Conservation (phyloP, 2,113 vertebrate species). For the Eptesicus fuscus region DNA sequence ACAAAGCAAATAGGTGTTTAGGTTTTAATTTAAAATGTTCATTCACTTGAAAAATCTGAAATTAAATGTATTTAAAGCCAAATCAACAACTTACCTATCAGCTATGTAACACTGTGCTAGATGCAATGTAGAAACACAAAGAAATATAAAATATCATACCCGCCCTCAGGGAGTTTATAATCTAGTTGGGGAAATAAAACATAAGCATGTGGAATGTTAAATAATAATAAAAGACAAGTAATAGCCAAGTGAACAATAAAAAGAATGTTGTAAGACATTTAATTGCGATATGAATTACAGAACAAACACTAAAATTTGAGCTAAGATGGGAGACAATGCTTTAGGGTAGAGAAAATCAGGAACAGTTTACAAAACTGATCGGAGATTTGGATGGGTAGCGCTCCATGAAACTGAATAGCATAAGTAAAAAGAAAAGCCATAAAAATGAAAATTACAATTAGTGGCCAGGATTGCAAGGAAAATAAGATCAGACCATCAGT, state of each 20-base stretch:
- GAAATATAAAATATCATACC: constrained; percentile 64
- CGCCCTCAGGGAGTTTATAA: constrained; percentile 67
- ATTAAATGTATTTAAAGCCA: constrained; percentile 57
- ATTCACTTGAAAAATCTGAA: constrained; percentile 57
- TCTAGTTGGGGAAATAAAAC: constrained; percentile 71
- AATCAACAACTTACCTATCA: constrained; percentile 52
- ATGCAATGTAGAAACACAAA: constrained; percentile 58
- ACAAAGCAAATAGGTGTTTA: constrained; percentile 41
- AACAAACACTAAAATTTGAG: constrained; percentile 42
- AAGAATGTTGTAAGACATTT: constrained; percentile 49
- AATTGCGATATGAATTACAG: background rate
- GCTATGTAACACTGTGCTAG: constrained; percentile 53
- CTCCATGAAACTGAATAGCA: background rate
- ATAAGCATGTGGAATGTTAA: constrained; percentile 64
- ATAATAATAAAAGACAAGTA: constrained; percentile 58
- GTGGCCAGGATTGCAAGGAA: background rate
- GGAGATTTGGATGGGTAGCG: background rate
- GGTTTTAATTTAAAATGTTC: constrained; percentile 51
- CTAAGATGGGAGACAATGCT: constrained; percentile 16
- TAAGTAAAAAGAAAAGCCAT: background rate
- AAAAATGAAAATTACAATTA: background rate
- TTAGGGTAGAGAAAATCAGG: background rate
- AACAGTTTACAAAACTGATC: background rate
- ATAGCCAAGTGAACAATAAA: constrained; percentile 53
- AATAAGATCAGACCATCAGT: background rate